phyloP scores from a whole-genome alignment of 2,888 invertebrate species.

The Automeris io region DNA sequence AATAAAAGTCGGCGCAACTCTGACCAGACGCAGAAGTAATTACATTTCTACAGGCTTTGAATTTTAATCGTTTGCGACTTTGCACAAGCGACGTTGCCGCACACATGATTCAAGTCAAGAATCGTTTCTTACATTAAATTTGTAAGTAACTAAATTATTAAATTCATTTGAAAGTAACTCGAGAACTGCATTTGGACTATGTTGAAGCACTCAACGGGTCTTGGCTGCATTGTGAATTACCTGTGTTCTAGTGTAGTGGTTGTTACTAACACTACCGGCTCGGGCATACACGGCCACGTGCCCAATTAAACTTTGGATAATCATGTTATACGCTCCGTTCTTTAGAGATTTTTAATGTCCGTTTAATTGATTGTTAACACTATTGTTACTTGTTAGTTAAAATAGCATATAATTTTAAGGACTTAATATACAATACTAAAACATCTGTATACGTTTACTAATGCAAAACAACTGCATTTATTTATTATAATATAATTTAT shows the following conservation, averaged over 20 bases:
- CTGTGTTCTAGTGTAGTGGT: neutral
- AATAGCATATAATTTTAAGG: too few species aligned
- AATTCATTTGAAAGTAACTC: conserved; percentile 16
- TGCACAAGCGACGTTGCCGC: conserved; percentile 20
- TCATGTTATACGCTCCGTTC: too few species aligned
- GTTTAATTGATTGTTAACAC: too few species aligned
- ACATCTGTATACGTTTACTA: too few species aligned
- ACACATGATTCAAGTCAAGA: conserved; percentile 20
- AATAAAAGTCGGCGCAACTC: conserved; percentile 61
- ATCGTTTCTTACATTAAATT: conserved; percentile 33
- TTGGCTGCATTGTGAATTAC: conserved; percentile 1
- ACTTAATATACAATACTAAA: too few species aligned
- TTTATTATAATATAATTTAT: too few species aligned
- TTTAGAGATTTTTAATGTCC: too few species aligned
- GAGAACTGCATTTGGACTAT: conserved; percentile 14
- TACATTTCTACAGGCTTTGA: conserved; percentile 71
- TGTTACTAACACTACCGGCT: too few species aligned
- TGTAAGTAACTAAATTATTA: conserved; percentile 21
- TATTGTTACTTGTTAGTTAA: too few species aligned
- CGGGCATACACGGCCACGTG: too few species aligned
- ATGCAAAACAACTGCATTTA: too few species aligned
- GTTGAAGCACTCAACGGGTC: neutral
- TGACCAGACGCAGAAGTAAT: conserved; percentile 65
- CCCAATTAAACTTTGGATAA: too few species aligned
- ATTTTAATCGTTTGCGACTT: conserved; percentile 58